phyloP scores from a whole-genome alignment of 2,888 invertebrate species.

The Drosophila neutralis region DNA sequence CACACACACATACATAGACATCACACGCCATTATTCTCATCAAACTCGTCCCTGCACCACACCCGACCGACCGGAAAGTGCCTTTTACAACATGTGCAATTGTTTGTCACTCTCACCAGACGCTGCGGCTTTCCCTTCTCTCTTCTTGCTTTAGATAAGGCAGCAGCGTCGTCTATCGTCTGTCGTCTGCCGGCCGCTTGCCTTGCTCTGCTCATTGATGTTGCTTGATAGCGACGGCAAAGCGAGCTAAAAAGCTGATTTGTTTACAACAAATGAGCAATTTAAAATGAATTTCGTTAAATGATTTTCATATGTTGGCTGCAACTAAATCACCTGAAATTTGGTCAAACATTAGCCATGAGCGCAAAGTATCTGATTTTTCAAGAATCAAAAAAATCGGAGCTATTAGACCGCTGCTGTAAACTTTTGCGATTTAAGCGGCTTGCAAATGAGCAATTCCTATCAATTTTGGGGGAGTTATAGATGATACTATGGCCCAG shows the following conservation, averaged over 20 bases:
- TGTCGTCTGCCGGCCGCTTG: conserved; percentile 61
- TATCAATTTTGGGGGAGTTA: conserved; percentile 29
- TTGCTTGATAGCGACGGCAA: conserved; percentile 50
- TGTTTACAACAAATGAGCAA: conserved; percentile 68
- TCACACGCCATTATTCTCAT: conserved; percentile 29
- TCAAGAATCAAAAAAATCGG: conserved; percentile 75
- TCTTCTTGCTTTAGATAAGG: conserved; percentile 16
- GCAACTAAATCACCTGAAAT: conserved; percentile 32
- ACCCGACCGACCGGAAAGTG: not conserved
- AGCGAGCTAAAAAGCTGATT: conserved; percentile 48
- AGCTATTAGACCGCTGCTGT: conserved; percentile 19
- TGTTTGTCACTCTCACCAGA: conserved; percentile 12
- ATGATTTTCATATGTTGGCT: conserved; percentile 65
- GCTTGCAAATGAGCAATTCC: conserved; percentile 14
- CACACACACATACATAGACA: not conserved
- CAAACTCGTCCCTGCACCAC: not conserved
- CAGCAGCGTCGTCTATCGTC: conserved; percentile 12
- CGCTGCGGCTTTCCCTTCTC: conserved; percentile 10
- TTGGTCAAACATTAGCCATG: not conserved
- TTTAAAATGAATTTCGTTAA: conserved; percentile 82
- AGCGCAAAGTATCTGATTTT: conserved; percentile 73
- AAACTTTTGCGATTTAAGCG: conserved; percentile 50
- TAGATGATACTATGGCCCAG: not conserved
- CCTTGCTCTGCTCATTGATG: conserved; percentile 42
- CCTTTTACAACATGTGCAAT: not conserved